Conservation (phyloP, 2,888 invertebrate genomes). For the Drosophila ochracea region DNA sequence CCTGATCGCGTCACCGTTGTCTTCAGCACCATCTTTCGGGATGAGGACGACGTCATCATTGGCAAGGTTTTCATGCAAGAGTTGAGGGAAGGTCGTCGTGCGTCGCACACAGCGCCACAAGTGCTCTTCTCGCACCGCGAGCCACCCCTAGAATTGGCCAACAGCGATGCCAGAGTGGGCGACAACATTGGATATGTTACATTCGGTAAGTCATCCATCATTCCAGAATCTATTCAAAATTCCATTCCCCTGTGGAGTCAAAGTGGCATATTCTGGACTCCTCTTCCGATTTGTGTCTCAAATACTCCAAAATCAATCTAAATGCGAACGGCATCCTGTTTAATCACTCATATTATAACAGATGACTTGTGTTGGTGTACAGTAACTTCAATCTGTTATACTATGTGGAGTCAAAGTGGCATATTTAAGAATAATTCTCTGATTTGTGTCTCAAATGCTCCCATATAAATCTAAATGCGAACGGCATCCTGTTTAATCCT, state of each 20-base stretch:
- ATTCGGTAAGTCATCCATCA: slow-evolving; percentile 90
- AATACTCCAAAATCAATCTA: slow-evolving; percentile 44
- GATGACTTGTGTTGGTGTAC: slow-evolving; percentile 52
- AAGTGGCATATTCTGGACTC: slow-evolving; percentile 47
- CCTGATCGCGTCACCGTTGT: slow-evolving; percentile 99
- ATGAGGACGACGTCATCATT: slow-evolving; percentile 98
- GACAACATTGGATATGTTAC: slow-evolving; percentile 99
- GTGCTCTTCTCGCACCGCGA: slow-evolving; percentile 97
- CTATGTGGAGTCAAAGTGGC: slow-evolving; percentile 48
- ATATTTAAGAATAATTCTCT: slow-evolving; percentile 9
- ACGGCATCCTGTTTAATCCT: slow-evolving; percentile 62
- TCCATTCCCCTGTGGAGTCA: slow-evolving; percentile 21
- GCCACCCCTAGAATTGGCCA: slow-evolving; percentile 97
- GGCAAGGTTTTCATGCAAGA: slow-evolving; percentile 99
- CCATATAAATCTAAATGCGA: slow-evolving; percentile 37
- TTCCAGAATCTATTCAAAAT: background rate
- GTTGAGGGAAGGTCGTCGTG: slow-evolving; percentile 98
- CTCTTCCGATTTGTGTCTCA: slow-evolving; percentile 44
- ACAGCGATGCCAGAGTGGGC: slow-evolving; percentile 96
- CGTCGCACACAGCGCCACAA: slow-evolving; percentile 97
- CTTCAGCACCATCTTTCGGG: slow-evolving; percentile 99
- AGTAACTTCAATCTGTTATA: background rate
- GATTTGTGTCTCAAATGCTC: slow-evolving; percentile 57
- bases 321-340: slow-evolving; percentile 47
- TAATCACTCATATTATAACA: slow-evolving; percentile 34